phyloP scores from a whole-genome alignment of 2,888 invertebrate species.

The Venustoraphidia nigricollis region DNA sequence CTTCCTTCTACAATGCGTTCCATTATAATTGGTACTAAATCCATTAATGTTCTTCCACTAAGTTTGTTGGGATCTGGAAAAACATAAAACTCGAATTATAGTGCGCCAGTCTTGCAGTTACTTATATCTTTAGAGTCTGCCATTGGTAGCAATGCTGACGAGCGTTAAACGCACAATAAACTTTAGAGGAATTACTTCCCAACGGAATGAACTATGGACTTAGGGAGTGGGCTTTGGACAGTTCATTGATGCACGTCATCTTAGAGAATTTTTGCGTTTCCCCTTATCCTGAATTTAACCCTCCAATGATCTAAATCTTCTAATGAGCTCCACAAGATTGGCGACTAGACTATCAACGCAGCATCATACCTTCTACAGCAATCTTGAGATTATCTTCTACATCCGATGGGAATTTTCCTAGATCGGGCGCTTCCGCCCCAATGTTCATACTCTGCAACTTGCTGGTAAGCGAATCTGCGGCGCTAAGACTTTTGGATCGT shows the following conservation, averaged over 20 bases:
- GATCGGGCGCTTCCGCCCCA: slow-evolving; percentile 57
- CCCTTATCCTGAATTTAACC: too few species aligned
- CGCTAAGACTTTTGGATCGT: slow-evolving; percentile 68
- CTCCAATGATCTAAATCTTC: neutral
- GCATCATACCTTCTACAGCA: slow-evolving; percentile 47
- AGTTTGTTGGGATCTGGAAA: slow-evolving; percentile 60
- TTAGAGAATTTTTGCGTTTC: too few species aligned
- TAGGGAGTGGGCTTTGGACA: too few species aligned
- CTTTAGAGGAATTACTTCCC: too few species aligned
- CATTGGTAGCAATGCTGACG: too few species aligned
- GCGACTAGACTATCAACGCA: neutral
- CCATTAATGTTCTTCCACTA: slow-evolving; percentile 62
- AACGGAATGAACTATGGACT: too few species aligned
- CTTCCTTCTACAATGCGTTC: slow-evolving; percentile 66
- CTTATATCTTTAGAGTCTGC: neutral
- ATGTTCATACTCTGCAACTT: slow-evolving; percentile 45
- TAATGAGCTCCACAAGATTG: slow-evolving; percentile 3
- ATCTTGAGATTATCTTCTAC: slow-evolving; percentile 59
- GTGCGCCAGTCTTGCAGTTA: neutral
- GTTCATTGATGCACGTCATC: too few species aligned
- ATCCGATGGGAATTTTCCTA: slow-evolving; percentile 58
- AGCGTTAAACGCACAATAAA: too few species aligned
- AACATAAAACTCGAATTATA: slow-evolving; percentile 1
- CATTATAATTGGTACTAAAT: slow-evolving; percentile 66
- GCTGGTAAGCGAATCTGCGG: slow-evolving; percentile 56